Conservation (phyloP, 1,140 invertebrate genomes). For the Hetaerina americana region DNA sequence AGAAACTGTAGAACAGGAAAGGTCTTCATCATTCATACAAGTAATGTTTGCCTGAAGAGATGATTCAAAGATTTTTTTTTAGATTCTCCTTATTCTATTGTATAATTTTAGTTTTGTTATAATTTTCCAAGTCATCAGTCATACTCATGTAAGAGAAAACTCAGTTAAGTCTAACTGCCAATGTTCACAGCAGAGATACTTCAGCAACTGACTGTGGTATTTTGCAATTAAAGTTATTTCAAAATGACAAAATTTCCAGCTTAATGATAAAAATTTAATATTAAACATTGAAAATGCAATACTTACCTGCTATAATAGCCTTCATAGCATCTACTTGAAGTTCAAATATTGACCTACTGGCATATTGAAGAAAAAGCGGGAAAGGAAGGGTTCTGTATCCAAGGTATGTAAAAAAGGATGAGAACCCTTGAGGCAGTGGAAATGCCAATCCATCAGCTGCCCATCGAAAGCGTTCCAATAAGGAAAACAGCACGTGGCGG, state of each 20-base stretch:
- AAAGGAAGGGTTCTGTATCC: constrained; percentile 62
- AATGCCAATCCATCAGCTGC: constrained; percentile 66
- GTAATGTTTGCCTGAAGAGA: too few species aligned
- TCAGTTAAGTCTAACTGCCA: too few species aligned
- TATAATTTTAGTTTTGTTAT: too few species aligned
- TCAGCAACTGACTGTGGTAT: too few species aligned
- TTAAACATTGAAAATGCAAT: background rate
- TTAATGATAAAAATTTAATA: background rate
- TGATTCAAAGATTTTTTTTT: too few species aligned
- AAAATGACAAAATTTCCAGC: background rate
- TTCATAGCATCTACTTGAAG: constrained; percentile 77
- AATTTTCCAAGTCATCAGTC: too few species aligned
- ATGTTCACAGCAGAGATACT: too few species aligned
- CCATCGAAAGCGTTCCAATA: constrained; percentile 61
- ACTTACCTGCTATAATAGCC: constrained; percentile 58
- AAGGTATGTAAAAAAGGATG: constrained; percentile 73
- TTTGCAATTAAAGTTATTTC: too few species aligned
- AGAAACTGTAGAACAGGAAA: too few species aligned
- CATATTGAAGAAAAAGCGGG: constrained; percentile 63
- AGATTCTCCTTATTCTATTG: too few species aligned
- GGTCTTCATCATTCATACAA: too few species aligned
- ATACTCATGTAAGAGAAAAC: too few species aligned
- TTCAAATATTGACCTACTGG: constrained; percentile 66
- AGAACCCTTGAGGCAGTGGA: constrained; percentile 70
- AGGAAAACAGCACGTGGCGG: constrained; percentile 52